These are phyloP conservation scores for Ochropleura plecta DNA, from an alignment of 2,888 invertebrate genomes.

Conservation along the genomic window DNA sequence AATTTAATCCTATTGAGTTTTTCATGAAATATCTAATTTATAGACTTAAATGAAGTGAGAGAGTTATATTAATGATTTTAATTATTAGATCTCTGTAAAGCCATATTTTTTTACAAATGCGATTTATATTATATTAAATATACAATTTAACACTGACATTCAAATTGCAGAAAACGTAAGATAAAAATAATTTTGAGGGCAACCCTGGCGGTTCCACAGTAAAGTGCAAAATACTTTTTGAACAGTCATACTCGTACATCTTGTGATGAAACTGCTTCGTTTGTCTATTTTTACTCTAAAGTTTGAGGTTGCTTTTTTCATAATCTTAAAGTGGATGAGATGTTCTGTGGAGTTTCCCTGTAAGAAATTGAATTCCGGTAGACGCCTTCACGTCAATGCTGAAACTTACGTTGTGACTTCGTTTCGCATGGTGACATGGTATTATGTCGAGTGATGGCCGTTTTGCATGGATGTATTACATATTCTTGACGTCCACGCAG, in stretches of 20 bases:
- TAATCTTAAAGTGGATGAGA: not conserved
- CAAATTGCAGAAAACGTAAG: too few relatives aligned
- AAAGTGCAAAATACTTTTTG: constrained; percentile 28
- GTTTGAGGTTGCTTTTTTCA: not conserved
- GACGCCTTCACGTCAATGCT: not conserved
- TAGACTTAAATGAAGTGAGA: too few relatives aligned
- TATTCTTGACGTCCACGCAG: too few relatives aligned
- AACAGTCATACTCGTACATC: constrained; percentile 29
- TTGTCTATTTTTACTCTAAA: not conserved
- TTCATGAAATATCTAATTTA: too few relatives aligned
- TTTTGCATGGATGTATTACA: not conserved
- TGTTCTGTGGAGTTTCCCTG: not conserved
- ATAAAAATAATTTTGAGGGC: too few relatives aligned
- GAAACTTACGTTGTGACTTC: not conserved
- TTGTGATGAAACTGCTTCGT: constrained; percentile 21
- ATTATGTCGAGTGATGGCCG: not conserved
- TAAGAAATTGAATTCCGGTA: not conserved
- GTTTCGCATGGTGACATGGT: not conserved
- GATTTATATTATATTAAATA: too few relatives aligned
- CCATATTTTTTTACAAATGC: too few relatives aligned
- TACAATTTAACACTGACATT: too few relatives aligned
- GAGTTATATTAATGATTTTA: too few relatives aligned
- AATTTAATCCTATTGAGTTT: too few relatives aligned
- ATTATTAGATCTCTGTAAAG: too few relatives aligned
- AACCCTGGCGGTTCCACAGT: too few relatives aligned